Evolutionary conservation across 2,797 vertebrate genomes (phyloP).

Genomic region (Sebastiscus albofasciatus): DNA sequence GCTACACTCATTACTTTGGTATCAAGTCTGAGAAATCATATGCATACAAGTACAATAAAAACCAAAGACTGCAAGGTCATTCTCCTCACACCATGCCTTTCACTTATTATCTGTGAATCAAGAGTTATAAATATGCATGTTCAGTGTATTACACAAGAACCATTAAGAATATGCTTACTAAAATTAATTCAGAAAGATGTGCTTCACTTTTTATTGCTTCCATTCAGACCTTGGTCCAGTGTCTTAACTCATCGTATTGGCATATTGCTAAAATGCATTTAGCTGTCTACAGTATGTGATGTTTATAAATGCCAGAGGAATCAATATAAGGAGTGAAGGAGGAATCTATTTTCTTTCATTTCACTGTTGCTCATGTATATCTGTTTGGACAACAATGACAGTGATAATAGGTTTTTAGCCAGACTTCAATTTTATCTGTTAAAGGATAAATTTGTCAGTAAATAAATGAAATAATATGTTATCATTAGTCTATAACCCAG

Average conservation of each 20-base stretch:
- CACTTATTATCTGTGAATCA: constrained; percentile 17
- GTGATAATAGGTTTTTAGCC: constrained; percentile 1
- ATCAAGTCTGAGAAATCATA: constrained; percentile 50
- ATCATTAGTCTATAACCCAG: background rate
- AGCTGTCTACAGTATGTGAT: constrained; percentile 24
- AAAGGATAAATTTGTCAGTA: background rate
- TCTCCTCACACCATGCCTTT: constrained; percentile 6
- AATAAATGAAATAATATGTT: background rate
- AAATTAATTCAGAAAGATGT: constrained; percentile 24
- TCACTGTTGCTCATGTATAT: background rate
- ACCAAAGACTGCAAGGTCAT: constrained; percentile 2
- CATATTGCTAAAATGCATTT: constrained; percentile 48
- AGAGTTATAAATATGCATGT: constrained; percentile 21
- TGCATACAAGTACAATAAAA: constrained; percentile 40
- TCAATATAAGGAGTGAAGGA: background rate
- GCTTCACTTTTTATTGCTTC: constrained; percentile 71
- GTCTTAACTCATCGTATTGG: constrained; percentile 19
- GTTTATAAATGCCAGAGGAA: constrained; percentile 21
- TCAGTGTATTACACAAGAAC: constrained; percentile 10
- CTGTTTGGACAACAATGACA: background rate
- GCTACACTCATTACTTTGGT: constrained; percentile 67
- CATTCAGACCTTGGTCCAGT: constrained; percentile 35
- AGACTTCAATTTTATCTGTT: background rate
- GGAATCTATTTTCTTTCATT: background rate
- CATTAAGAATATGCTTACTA: background rate